These are phyloP conservation scores for Elaphurus davidianus DNA, from an alignment of 2,113 vertebrate genomes.

Conservation along the genomic window DNA sequence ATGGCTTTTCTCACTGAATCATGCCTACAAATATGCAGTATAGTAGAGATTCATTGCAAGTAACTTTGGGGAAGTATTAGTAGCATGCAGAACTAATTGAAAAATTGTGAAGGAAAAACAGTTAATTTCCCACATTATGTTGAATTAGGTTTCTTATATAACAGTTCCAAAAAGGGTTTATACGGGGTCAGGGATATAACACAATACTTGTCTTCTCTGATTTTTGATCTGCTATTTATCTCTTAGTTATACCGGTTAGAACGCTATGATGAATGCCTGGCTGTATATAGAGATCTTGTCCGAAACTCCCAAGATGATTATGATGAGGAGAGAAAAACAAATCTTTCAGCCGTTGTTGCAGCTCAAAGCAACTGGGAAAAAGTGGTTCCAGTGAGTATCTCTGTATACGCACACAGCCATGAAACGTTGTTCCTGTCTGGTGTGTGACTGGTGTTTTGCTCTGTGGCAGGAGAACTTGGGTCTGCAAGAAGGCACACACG, in stretches of 20 bases:
- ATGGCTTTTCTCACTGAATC: slow-evolving; percentile 3
- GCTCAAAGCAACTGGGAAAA: slow-evolving; percentile 96
- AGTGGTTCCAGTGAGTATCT: slow-evolving; percentile 84
- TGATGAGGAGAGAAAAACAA: slow-evolving; percentile 98
- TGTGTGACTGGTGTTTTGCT: slow-evolving; percentile 55
- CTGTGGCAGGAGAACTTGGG: slow-evolving; percentile 90
- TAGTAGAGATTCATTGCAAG: background rate
- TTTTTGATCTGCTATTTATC: background rate
- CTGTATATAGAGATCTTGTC: slow-evolving; percentile 95
- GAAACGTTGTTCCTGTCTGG: background rate
- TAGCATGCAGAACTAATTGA: background rate
- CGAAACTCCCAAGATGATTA: slow-evolving; percentile 99
- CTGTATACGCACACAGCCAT: background rate
- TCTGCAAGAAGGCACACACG: slow-evolving; percentile 93
- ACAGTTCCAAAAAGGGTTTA: background rate
- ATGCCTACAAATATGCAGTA: background rate
- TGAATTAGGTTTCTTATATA: background rate
- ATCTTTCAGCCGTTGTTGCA: slow-evolving; percentile 94
- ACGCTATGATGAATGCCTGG: slow-evolving; percentile 91
- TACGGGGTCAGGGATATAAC: background rate
- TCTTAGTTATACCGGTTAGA: slow-evolving; percentile 94
- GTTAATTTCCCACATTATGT: background rate
- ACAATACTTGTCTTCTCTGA: background rate
- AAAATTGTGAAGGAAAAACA: background rate
- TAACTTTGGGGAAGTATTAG: background rate